Percentiles rank a stretch among this genome's conserved stretches.
These are phyloP conservation scores for Chondrosia reniformis DNA, from an alignment of 37 sponge, comb jelly and placozoan genomes.

Conservation along the genomic window DNA sequence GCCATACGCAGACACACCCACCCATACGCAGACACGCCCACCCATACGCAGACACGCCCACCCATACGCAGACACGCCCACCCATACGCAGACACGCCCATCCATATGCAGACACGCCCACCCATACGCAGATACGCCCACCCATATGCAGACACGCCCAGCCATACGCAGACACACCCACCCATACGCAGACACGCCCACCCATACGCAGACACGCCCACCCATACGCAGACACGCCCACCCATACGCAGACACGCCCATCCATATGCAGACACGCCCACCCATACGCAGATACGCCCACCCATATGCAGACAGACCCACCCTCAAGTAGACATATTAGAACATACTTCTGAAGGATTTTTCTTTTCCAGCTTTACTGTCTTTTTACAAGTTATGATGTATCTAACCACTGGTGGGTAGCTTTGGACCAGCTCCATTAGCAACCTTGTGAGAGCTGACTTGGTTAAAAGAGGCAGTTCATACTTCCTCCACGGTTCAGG, in stretches of 20 bases:
- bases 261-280: background rate
- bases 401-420: conserved; percentile 52
- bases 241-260: background rate
- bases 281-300: background rate
- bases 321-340: background rate
- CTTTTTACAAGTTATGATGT: background rate
- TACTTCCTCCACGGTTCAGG: conserved; percentile 14
- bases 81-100: background rate
- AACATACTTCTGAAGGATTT: conserved; percentile 3
- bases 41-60: background rate
- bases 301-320: background rate
- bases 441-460: conserved; percentile 75
- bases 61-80: background rate
- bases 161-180: background rate
- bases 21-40: background rate
- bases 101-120: background rate
- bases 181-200: background rate
- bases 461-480: conserved; percentile 64
- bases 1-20: background rate
- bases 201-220: background rate
- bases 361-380: background rate
- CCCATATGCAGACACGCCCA: background rate
- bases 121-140: background rate
- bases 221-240: background rate
- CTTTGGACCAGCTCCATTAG: conserved; percentile 84